Base-by-base conservation (phyloP, 2,888 invertebrate species). In the Asteroscopus sphinx region DNA sequence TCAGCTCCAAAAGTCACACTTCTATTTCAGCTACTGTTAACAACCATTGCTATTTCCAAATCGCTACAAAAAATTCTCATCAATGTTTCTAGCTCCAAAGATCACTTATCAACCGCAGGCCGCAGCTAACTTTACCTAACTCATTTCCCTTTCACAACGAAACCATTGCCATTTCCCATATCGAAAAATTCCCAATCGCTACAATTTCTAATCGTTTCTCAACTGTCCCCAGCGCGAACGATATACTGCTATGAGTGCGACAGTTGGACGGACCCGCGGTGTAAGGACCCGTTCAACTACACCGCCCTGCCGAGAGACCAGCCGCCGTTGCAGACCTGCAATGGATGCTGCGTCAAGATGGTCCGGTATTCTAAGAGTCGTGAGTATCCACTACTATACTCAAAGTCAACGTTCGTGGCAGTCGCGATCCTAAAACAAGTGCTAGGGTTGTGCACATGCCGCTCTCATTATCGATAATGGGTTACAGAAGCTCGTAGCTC, bases 311-410 rank as follows among this genome's bases (percentile, higher is more conserved):
- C 98, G 1, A 95, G 97, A 48, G 97, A 98, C 87, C 98, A 98
- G 89, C 98, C 98, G 6, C 98, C 98, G 0, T 89, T 98, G 79
- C 96, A 97, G 95, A 97, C 97, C 26, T 98, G 98, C 89, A 97
- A 98, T 85, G 98, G 98, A 32, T 98, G 98, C 93, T 98, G 98
- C 91, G 98, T 98, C 60, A 98, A 98, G 95, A 98, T 98, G 97
- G 98, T 98, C 82, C 96, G 98, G 71, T 97, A 98, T 88, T 96
- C 97, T 58, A 97, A 97, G 94, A 97, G 97, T 90, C 96, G 98
- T 98, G 87, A 97, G 97, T 96, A 66, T 80, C 13, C 25, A 36
- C 5, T 21, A 21, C 25, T 16, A 9, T 1, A 6, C 9, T 28
- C n/a, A n/a, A n/a, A n/a, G n/a, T n/a, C n/a, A n/a, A n/a, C n/a